Evolutionary conservation across 2,113 vertebrate species (phyloP).

Genomic region (Rallus limicola): DNA sequence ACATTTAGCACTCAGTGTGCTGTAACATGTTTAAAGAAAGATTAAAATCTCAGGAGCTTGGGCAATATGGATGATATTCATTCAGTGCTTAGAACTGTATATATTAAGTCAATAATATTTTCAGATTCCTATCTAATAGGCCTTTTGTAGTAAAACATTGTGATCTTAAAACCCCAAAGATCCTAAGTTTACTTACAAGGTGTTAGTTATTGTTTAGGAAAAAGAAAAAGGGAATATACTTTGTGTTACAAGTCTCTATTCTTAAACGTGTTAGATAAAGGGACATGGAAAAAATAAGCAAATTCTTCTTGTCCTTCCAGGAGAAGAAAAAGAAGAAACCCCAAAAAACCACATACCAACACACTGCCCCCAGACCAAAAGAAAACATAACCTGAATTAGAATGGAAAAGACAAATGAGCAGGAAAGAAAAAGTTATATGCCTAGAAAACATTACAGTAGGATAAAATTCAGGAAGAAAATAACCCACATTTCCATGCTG

Average conservation of each 20-base stretch:
- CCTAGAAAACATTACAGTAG: not conserved
- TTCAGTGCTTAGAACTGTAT: not conserved
- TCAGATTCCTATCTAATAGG: not conserved
- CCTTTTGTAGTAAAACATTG: not conserved
- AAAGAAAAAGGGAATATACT: not conserved
- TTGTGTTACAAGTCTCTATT: not conserved
- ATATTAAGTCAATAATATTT: not conserved
- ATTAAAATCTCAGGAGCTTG: not conserved
- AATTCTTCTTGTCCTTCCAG: not conserved
- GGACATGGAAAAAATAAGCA: not conserved
- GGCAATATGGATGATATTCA: fast-evolving
- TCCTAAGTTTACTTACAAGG: not conserved
- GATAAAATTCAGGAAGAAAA: not conserved
- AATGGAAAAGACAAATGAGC: not conserved
- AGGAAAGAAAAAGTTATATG: not conserved
- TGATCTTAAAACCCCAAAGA: not conserved
- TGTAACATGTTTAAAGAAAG: not conserved
- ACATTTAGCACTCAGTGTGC: not conserved
- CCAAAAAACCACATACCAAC: not conserved
- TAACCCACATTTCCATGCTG: not conserved
- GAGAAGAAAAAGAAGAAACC: not conserved
- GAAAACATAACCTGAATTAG: not conserved
- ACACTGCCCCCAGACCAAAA: fast-evolving
- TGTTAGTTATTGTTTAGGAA: not conserved
- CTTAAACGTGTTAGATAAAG: not conserved